Percentiles rank a stretch among this genome's conserved stretches.
These are phyloP conservation scores for Crotalus viridis DNA, from an alignment of 2,113 vertebrate genomes.

Conservation along the genomic window DNA sequence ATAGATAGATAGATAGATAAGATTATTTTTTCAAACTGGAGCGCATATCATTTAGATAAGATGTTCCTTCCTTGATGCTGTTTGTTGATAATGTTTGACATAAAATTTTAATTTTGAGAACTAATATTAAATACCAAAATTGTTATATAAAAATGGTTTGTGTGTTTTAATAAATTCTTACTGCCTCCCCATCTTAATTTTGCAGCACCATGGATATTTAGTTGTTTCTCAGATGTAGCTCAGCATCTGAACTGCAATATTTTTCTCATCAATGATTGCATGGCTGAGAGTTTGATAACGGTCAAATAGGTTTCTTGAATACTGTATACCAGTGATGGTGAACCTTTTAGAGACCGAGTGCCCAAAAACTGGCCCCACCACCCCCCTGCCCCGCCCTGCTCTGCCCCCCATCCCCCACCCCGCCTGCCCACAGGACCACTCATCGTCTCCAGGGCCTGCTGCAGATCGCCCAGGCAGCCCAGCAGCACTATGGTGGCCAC, in stretches of 20 bases:
- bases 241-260: not conserved
- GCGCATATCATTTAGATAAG: not conserved
- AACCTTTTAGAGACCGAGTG: too few relatives aligned
- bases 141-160: not conserved
- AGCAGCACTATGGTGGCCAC: too few relatives aligned
- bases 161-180: not conserved
- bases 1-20: too few relatives aligned
- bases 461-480: too few relatives aligned
- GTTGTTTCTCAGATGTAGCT: not conserved
- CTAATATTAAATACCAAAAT: not conserved
- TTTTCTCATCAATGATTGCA: not conserved
- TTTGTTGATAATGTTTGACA: not conserved
- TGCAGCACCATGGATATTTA: not conserved
- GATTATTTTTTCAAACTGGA: not conserved
- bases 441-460: too few relatives aligned
- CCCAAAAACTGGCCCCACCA: too few relatives aligned
- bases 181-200: not conserved
- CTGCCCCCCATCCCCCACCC: too few relatives aligned
- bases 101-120: not conserved
- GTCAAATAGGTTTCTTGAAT: not conserved
- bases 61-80: accelerated
- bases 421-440: too few relatives aligned
- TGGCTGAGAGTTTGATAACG: not conserved
- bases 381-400: too few relatives aligned
- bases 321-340: too few relatives aligned